phyloP scores from a whole-genome alignment of 2,113 vertebrate genomes.

The Romanogobio albipinnatus region DNA sequence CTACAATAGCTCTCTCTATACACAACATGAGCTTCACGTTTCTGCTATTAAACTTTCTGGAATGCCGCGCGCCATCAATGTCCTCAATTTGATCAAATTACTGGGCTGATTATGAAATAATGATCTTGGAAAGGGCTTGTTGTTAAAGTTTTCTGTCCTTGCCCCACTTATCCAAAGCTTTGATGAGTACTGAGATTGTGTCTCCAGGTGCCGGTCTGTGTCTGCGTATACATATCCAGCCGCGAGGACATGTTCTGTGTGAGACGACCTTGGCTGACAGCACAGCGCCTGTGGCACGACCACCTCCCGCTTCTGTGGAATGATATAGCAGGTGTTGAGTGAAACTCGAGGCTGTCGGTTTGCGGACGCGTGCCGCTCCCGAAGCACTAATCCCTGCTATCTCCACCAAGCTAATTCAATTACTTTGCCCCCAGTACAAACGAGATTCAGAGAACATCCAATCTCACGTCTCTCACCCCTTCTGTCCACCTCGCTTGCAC shows the following conservation, averaged over 20 bases:
- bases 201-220: neutral
- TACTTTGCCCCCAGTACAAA: conserved; percentile 50
- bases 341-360: conserved; percentile 3
- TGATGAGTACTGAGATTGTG: neutral
- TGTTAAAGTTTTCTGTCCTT: neutral
- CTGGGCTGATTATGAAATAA: neutral
- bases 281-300: neutral
- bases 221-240: neutral
- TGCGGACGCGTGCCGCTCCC: neutral
- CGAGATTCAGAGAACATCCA: conserved; percentile 28
- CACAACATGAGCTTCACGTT: no score
- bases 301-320: neutral
- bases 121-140: neutral
- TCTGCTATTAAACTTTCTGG: no score
- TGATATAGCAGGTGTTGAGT: neutral
- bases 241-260: neutral
- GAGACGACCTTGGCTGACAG: neutral
- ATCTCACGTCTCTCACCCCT: neutral
- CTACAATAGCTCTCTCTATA: neutral
- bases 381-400: conserved; percentile 51
- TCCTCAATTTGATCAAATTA: no score
- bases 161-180: neutral
- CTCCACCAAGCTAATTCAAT: conserved; percentile 65
- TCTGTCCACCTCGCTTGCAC: neutral
- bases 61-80: no score